These are phyloP conservation scores for Illadopsis cleaveri DNA, from an alignment of 2,113 vertebrate species.

Conservation along the genomic window DNA sequence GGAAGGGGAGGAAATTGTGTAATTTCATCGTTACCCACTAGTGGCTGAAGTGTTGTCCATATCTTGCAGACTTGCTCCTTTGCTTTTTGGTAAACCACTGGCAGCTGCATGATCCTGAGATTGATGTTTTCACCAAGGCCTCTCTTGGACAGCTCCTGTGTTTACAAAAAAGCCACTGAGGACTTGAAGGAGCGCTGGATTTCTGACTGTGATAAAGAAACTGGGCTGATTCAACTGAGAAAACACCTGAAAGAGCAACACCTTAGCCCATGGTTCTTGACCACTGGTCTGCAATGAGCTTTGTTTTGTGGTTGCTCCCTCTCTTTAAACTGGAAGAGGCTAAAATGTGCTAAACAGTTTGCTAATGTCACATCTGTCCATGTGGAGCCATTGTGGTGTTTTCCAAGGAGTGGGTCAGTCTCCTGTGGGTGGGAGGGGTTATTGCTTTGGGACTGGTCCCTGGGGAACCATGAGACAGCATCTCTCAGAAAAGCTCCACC, in stretches of 20 bases:
- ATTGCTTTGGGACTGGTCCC: neutral
- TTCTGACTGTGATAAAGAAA: neutral
- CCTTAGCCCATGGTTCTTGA: neutral
- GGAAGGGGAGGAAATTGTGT: neutral
- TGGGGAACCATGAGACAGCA: neutral
- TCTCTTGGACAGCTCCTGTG: slow-evolving; percentile 75
- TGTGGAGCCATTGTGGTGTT: neutral
- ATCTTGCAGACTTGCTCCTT: slow-evolving; percentile 72
- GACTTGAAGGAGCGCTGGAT: neutral
- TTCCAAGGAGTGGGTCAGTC: neutral
- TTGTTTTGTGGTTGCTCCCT: neutral
- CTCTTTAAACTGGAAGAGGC: neutral
- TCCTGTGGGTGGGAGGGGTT: neutral
- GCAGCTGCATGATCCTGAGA: slow-evolving; percentile 74
- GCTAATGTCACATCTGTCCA: rapidly evolving
- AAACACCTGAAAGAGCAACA: neutral
- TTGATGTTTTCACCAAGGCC: slow-evolving; percentile 70
- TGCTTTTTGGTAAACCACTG: slow-evolving; percentile 79
- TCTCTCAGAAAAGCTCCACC: neutral
- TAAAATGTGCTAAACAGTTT: neutral
- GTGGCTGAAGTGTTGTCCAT: slow-evolving; percentile 79
- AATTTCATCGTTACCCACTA: slow-evolving; percentile 68
- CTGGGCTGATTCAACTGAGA: neutral
- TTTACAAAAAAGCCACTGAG: neutral
- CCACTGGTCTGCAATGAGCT: neutral